Evolutionary conservation across 2,888 invertebrate species (phyloP).

Genomic region (Xiphydria camelus): DNA sequence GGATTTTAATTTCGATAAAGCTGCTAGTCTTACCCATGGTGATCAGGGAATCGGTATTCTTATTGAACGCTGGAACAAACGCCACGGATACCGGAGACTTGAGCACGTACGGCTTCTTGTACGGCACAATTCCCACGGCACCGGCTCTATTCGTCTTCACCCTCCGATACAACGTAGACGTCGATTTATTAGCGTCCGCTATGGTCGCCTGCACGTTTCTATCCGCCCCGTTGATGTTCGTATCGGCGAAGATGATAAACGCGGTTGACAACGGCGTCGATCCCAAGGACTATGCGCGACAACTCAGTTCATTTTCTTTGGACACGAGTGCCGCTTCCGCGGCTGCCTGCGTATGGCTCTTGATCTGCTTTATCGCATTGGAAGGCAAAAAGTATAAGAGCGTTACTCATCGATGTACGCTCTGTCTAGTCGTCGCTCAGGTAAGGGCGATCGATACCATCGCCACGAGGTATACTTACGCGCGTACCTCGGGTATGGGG

Average conservation of each 20-base stretch:
- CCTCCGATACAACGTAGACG: conserved; percentile 80
- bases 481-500: no score
- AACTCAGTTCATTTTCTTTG: conserved; percentile 78
- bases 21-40: conserved; percentile 84
- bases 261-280: conserved; percentile 57
- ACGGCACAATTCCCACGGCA: conserved; percentile 94
- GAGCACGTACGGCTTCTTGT: conserved; percentile 91
- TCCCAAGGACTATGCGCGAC: conserved; percentile 73
- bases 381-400: conserved; percentile 76
- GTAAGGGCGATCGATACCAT: no score
- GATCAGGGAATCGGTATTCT: conserved; percentile 81
- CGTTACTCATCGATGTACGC: conserved; percentile 81
- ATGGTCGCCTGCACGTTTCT: conserved; percentile 95
- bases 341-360: conserved; percentile 77
- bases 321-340: conserved; percentile 82
- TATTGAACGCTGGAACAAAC: conserved; percentile 71
- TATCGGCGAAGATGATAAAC: conserved; percentile 87
- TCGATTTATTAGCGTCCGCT: conserved; percentile 89
- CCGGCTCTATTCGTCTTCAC: conserved; percentile 97
- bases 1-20: conserved; percentile 87
- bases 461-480: no score
- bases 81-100: conserved; percentile 77
- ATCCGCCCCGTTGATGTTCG: conserved; percentile 93
- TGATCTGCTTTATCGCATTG: conserved; percentile 66
- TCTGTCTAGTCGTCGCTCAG: conserved; percentile 79